Conservation (phyloP, 2,797 vertebrate species). For the Ciconia nigra region DNA sequence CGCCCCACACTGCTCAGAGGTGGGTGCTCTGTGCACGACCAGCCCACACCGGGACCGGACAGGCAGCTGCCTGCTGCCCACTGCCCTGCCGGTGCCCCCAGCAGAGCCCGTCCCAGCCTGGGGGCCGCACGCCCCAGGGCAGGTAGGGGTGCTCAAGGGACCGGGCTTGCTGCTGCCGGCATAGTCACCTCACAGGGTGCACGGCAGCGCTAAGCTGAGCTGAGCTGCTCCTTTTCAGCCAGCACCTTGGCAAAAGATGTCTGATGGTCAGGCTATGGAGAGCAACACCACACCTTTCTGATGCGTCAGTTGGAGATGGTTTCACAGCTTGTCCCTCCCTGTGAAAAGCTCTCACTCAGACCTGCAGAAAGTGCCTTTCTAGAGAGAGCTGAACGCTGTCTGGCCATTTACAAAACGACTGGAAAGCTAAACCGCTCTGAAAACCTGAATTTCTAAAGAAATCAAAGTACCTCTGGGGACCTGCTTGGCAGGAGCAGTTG, state of each 20-base stretch:
- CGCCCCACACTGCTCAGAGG: accelerated
- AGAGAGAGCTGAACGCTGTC: neutral
- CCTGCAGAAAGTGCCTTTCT: neutral
- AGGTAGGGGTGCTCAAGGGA: neutral
- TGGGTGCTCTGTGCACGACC: accelerated
- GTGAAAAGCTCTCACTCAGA: neutral
- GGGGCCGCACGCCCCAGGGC: accelerated
- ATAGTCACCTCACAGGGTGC: accelerated
- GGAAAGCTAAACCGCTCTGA: neutral
- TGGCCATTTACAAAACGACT: neutral
- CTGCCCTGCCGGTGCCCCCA: neutral
- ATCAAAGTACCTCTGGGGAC: neutral
- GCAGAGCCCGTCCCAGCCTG: neutral
- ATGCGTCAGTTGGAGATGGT: neutral
- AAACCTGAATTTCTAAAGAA: neutral
- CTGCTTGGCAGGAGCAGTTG: neutral
- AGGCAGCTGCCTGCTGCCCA: neutral
- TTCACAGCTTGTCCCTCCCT: neutral
- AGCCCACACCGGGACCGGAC: accelerated
- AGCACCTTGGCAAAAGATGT: neutral
- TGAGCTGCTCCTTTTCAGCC: neutral
- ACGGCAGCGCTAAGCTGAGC: neutral
- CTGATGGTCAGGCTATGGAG: neutral
- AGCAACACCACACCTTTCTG: neutral
- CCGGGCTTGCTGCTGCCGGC: accelerated